Base-by-base conservation (phyloP, 2,888 invertebrate species). In the Phaonia tiefii region DNA sequence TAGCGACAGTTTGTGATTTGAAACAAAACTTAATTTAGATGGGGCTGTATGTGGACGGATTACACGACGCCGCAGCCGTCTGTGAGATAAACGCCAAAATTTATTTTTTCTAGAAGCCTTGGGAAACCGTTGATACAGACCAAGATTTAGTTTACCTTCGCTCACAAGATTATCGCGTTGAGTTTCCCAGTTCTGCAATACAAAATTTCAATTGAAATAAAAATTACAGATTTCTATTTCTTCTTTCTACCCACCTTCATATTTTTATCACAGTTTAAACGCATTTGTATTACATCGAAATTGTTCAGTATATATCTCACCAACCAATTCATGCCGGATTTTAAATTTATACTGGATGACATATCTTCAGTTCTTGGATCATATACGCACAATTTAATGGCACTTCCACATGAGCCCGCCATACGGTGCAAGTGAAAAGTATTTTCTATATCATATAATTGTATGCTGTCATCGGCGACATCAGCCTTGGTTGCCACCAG, bases 401-500 rank as follows among this genome's bases (percentile, higher is more conserved):
- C 85, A 37, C 86, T 85, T 37, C 84, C 82, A 66, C 83, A 86
- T 1, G 74, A 69, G 42, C 83, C 84, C 2, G 89, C 87, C 70
- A 90, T 79, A 2, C 84, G 75, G 67, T 89, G 89, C 56, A 90
- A 65, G 0, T 82, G 78, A 26, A 90, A 90, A 0, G 85, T 75
- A 42, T 90, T 86, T 74, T 89, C 89, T 73, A 90, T 87, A 26
- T 90, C 90, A 65, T 89, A 88, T 46, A 89, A 77, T 65, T 89
- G 88, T 2, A 89, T 82, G 3, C 87, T 86, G 0, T 87, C 87
- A 56, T 85, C 80, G 1, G 79, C 83, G 65, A 86, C 56, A 81
- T 88, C 87, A 1, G 86, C 84, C 49, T 87, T 88, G 0, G 88
- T 86, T 22, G 88, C 89, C 1, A 90, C 84, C 37, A 90, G 72